Evolutionary conservation across 2,113 vertebrate species (phyloP).

Genomic region (Nycticorax nycticorax): DNA sequence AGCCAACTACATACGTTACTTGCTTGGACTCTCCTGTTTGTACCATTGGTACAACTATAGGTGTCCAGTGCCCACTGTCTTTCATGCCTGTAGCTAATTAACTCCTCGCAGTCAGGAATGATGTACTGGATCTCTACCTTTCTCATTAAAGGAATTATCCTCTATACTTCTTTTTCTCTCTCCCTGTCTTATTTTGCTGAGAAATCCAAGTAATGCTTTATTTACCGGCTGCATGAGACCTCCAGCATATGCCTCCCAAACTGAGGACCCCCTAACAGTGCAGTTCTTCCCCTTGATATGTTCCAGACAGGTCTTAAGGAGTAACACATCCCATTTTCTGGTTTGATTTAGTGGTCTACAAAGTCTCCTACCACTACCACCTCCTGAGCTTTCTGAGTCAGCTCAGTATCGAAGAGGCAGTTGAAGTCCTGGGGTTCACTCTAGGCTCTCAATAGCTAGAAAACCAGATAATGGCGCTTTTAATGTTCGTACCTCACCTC

Average conservation of each 20-base stretch:
- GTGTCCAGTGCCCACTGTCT: background rate
- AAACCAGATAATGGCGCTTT: conserved; percentile 14
- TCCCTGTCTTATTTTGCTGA: background rate
- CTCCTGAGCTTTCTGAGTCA: conserved; percentile 11
- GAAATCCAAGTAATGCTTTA: background rate
- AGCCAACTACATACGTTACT: background rate
- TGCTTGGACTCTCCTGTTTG: background rate
- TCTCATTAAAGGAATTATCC: background rate
- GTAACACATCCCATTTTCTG: background rate
- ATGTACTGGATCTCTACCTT: background rate
- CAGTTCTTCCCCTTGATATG: conserved; percentile 1
- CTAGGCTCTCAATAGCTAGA: background rate
- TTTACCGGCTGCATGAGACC: conserved; percentile 3
- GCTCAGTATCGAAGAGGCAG: background rate
- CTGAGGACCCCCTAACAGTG: background rate
- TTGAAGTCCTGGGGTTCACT: background rate
- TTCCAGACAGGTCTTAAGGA: conserved; percentile 17
- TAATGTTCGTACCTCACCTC: background rate
- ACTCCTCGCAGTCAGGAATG: background rate
- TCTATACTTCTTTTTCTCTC: background rate
- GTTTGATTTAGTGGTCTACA: conserved; percentile 41
- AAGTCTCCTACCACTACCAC: background rate
- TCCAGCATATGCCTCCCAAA: background rate
- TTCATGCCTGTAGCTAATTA: background rate
- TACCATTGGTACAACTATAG: background rate